Evolutionary conservation across 2,797 vertebrate species (phyloP).

Genomic region (Crenichthys baileyi): DNA sequence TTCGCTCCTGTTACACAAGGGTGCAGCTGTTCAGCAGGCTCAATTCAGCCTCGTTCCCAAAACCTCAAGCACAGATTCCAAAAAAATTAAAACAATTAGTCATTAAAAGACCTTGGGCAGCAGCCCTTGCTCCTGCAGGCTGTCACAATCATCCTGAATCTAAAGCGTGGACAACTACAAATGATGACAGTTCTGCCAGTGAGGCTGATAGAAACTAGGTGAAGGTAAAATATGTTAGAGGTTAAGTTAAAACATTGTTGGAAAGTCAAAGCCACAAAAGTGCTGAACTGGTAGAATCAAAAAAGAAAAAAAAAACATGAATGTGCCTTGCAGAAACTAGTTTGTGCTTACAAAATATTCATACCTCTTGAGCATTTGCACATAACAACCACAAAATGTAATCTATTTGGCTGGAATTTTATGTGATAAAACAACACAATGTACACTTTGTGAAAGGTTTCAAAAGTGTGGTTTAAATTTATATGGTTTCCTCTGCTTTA

Average conservation of each 20-base stretch:
- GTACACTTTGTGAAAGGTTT: not conserved
- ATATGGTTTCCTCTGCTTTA: not conserved
- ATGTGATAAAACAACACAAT: not conserved
- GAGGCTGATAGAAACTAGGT: not conserved
- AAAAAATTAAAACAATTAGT: slow-evolving; percentile 14
- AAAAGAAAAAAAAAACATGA: not conserved
- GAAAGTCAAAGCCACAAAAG: not conserved
- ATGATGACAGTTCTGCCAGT: slow-evolving; percentile 22
- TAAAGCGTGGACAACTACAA: slow-evolving; percentile 7
- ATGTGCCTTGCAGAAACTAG: slow-evolving; percentile 1
- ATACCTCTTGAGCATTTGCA: not conserved
- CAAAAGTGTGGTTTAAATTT: not conserved
- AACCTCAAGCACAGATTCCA: not conserved
- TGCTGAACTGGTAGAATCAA: not conserved
- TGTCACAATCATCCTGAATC: slow-evolving; percentile 34
- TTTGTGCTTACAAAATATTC: not conserved
- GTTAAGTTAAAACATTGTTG: slow-evolving; percentile 3
- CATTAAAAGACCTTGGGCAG: not conserved
- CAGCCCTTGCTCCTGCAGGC: slow-evolving; percentile 5
- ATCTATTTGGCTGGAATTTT: not conserved
- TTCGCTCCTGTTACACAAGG: slow-evolving; percentile 4
- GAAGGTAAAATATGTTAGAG: not conserved
- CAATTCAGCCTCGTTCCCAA: slow-evolving; percentile 2
- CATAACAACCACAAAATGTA: not conserved
- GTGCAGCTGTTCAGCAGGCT: not conserved